phyloP scores from a whole-genome alignment of 2,797 vertebrate species.

The Iguana delicatissima region DNA sequence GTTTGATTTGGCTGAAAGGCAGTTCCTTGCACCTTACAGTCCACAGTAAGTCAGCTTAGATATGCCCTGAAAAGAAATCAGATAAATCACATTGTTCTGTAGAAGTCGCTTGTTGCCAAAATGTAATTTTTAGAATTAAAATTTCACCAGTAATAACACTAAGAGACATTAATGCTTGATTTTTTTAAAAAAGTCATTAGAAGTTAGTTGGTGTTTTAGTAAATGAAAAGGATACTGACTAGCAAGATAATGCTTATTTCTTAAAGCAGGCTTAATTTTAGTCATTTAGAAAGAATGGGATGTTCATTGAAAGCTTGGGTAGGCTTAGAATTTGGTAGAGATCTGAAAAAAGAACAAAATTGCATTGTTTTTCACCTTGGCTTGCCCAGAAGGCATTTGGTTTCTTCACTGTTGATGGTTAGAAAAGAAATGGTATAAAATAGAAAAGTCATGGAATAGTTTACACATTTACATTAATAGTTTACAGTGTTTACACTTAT shows the following conservation, averaged over 20 bases:
- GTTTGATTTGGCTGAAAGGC: neutral
- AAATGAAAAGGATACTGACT: neutral
- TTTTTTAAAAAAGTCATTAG: neutral
- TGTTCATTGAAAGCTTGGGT: neutral
- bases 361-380: neutral
- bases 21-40: neutral
- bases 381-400: too few relatives aligned
- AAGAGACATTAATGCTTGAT: too few relatives aligned
- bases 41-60: neutral
- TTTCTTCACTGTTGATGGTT: neutral
- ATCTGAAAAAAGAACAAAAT: neutral
- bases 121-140: neutral
- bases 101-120: neutral
- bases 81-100: neutral
- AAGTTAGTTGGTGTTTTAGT: neutral
- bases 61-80: neutral
- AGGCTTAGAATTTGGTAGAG: neutral
- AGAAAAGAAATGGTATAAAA: neutral
- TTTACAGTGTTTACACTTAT: neutral
- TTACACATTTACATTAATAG: too few relatives aligned
- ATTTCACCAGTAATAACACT: neutral
- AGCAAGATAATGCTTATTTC: neutral
- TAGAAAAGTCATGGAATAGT: neutral
- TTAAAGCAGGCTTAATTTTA: neutral
- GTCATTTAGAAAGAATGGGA: neutral